phyloP scores from a whole-genome alignment of 2,797 vertebrate genomes.

The Coracias cyanogaster region DNA sequence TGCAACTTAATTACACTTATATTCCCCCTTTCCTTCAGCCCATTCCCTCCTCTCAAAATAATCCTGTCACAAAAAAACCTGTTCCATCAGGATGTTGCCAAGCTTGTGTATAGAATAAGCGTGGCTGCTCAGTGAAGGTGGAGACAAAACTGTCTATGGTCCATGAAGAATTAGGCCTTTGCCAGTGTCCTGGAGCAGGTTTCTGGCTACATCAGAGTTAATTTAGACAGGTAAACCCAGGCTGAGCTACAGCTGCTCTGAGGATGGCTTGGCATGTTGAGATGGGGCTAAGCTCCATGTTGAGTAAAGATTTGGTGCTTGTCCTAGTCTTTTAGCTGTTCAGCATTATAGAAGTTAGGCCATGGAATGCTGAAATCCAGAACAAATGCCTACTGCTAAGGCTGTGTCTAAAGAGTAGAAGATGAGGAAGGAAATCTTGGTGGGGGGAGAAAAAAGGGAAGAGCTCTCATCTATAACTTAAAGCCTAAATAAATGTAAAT shows the following conservation, averaged over 20 bases:
- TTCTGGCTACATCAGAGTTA: not conserved
- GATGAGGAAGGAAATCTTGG: not conserved
- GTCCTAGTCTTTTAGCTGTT: not conserved
- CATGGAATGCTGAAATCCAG: not conserved
- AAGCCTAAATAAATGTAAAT: not conserved
- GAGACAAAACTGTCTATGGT: not conserved
- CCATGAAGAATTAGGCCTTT: not conserved
- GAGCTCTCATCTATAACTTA: not conserved
- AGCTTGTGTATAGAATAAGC: not conserved
- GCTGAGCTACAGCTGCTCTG: not conserved
- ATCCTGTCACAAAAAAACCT: not conserved
- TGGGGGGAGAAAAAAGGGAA: not conserved
- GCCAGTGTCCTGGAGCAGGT: not conserved
- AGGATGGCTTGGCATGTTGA: not conserved
- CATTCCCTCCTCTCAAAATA: not conserved
- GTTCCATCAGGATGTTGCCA: not conserved
- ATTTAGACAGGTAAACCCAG: not conserved
- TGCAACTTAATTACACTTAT: conserved; percentile 28
- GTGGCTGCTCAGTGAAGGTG: not conserved
- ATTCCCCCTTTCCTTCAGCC: not conserved
- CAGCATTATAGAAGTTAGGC: not conserved
- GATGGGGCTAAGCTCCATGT: not conserved
- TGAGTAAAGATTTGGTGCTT: not conserved
- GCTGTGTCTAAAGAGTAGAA: not conserved
- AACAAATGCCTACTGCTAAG: not conserved